Percentiles rank a stretch among this genome's conserved stretches.
phyloP scores from a whole-genome alignment of 1,140 invertebrate species.

The Ceratina japonica region DNA sequence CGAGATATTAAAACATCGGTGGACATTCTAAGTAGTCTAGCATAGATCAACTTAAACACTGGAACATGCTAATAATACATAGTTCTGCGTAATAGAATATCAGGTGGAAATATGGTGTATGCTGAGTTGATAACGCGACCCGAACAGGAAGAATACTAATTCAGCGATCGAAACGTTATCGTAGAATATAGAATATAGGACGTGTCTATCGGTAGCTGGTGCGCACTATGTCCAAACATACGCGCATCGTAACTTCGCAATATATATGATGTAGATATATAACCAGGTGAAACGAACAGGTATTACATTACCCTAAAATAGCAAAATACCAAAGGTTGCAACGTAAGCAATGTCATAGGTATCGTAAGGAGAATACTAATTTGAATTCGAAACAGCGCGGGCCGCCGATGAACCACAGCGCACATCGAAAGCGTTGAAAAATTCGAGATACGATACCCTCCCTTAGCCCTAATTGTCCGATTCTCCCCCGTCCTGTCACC shows the following conservation, averaged over 20 bases:
- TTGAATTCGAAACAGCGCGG: background rate
- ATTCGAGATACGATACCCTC: conserved; percentile 18
- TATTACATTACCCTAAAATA: conserved; percentile 36
- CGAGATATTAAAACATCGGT: conserved; percentile 38
- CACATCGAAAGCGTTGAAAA: conserved; percentile 37
- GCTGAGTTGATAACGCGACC: conserved; percentile 18
- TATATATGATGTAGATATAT: too few relatives aligned
- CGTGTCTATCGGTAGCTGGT: background rate
- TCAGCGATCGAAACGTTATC: conserved; percentile 21
- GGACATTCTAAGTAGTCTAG: background rate
- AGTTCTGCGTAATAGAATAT: conserved; percentile 10
- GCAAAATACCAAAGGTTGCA: conserved; percentile 24
- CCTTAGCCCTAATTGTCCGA: background rate
- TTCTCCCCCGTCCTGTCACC: too few relatives aligned
- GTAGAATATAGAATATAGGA: background rate
- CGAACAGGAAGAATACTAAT: conserved; percentile 41
- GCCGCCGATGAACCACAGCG: conserved; percentile 25
- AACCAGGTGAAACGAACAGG: background rate
- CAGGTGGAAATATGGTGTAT: background rate
- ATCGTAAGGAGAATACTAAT: conserved; percentile 19
- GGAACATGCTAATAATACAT: conserved; percentile 31
- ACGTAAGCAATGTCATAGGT: conserved; percentile 17
- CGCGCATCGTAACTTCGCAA: background rate
- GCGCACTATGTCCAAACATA: conserved; percentile 10
- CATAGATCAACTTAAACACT: conserved; percentile 17